Evolutionary conservation across 2,113 vertebrate genomes (phyloP).

Genomic region (Myrmophylax atrothorax): DNA sequence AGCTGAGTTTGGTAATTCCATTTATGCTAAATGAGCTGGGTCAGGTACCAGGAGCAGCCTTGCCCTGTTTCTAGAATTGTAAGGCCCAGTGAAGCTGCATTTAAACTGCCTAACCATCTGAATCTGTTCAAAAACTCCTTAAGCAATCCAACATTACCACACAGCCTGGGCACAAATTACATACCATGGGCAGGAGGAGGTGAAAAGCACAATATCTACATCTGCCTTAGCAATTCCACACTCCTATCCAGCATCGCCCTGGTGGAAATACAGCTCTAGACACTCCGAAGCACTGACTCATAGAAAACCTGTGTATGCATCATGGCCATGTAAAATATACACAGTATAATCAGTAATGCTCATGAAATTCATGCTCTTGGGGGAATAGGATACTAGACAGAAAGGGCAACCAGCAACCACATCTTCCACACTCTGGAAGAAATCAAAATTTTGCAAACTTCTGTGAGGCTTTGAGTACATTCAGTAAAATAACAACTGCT

Average conservation of each 20-base stretch:
- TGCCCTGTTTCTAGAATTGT: background rate
- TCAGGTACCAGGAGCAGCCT: background rate
- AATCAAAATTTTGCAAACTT: background rate
- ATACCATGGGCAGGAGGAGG: background rate
- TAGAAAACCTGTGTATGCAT: rapidly evolving
- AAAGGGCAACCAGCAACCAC: background rate
- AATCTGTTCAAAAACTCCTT: background rate
- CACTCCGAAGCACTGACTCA: background rate
- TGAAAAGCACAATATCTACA: background rate
- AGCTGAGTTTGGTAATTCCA: background rate
- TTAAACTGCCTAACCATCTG: background rate
- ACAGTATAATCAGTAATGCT: no score
- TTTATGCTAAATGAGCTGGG: background rate
- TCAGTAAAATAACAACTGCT: background rate
- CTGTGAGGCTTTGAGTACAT: background rate
- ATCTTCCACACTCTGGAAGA: background rate
- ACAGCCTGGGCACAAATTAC: background rate
- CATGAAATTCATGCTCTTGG: background rate
- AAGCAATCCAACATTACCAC: background rate
- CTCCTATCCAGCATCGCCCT: background rate
- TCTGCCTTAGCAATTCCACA: background rate
- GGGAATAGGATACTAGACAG: background rate
- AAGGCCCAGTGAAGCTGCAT: background rate
- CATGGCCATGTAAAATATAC: background rate
- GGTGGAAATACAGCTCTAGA: background rate